Conservation (phyloP, 1,140 invertebrate species). For the Drosophila equinoxialis region DNA sequence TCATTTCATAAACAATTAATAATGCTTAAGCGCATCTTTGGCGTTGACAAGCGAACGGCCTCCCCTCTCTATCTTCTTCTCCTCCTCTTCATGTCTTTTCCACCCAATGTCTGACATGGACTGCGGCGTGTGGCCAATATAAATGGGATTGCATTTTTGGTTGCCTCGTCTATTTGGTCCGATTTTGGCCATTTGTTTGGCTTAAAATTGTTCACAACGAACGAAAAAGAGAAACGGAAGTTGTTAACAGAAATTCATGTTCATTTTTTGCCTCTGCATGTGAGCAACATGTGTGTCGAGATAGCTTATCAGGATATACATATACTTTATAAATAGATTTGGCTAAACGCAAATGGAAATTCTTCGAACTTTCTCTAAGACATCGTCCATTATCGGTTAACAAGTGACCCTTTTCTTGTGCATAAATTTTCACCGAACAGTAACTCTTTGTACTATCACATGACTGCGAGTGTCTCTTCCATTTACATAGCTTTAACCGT, state of each 20-base stretch:
- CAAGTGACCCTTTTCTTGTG: no score
- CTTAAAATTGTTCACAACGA: conserved; percentile 56
- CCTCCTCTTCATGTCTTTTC: no score
- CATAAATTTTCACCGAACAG: no score
- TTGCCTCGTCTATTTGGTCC: conserved; percentile 37
- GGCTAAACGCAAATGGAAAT: not conserved
- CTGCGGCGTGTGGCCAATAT: conserved; percentile 18
- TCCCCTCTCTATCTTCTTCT: no score
- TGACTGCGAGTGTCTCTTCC: not conserved
- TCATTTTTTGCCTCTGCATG: conserved; percentile 15
- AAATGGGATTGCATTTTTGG: conserved; percentile 1
- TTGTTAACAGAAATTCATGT: conserved; percentile 46
- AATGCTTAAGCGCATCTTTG: conserved; percentile 80
- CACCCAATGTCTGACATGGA: not conserved
- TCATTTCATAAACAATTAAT: conserved; percentile 79
- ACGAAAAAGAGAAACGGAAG: conserved; percentile 64
- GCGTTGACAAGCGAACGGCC: conserved; percentile 60
- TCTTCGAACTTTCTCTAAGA: no score
- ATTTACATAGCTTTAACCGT: not conserved
- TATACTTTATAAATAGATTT: not conserved
- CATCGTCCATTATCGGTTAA: no score
- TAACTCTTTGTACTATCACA: no score
- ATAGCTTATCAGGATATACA: not conserved
- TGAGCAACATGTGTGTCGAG: conserved; percentile 9
- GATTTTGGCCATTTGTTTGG: conserved; percentile 71